Percentiles rank a stretch among this genome's conserved stretches.
phyloP scores from a whole-genome alignment of 2,888 invertebrate genomes.

The Nebria salina region DNA sequence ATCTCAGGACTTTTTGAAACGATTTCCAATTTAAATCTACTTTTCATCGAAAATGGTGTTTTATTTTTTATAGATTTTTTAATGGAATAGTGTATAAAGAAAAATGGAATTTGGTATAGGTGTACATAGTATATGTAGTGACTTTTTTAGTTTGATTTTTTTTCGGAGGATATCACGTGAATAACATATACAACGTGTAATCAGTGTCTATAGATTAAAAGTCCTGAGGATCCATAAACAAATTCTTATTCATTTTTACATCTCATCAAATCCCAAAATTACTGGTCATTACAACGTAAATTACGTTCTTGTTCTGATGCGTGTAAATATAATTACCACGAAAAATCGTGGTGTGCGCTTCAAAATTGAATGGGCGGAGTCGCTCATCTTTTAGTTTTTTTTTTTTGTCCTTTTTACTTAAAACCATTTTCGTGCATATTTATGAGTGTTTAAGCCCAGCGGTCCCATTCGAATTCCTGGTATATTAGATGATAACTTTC shows the following conservation, averaged over 20 bases:
- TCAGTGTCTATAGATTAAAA: constrained; percentile 30
- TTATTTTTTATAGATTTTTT: neutral
- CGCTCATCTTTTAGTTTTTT: neutral
- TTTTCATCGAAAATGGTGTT: neutral
- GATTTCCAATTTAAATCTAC: too few species aligned
- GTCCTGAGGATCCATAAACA: constrained; percentile 16
- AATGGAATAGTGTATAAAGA: neutral
- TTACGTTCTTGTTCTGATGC: constrained; percentile 29
- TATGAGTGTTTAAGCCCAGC: constrained; percentile 13
- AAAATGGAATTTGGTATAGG: neutral
- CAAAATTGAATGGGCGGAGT: constrained; percentile 17
- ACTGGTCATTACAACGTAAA: constrained; percentile 25
- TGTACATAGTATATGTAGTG: neutral
- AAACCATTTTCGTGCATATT: constrained; percentile 21
- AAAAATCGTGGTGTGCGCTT: constrained; percentile 24
- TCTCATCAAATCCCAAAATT: constrained; percentile 17
- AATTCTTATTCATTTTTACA: constrained; percentile 24
- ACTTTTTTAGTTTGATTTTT: neutral
- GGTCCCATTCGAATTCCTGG: constrained; percentile 7
- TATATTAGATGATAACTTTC: neutral
- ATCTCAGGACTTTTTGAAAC: too few species aligned
- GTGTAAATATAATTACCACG: constrained; percentile 22
- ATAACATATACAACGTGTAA: constrained; percentile 13
- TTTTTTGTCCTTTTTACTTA: constrained; percentile 5
- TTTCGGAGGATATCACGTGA: neutral